Evolutionary conservation across 2,113 vertebrate genomes (phyloP).

Genomic region (Odobenus rosmarus): DNA sequence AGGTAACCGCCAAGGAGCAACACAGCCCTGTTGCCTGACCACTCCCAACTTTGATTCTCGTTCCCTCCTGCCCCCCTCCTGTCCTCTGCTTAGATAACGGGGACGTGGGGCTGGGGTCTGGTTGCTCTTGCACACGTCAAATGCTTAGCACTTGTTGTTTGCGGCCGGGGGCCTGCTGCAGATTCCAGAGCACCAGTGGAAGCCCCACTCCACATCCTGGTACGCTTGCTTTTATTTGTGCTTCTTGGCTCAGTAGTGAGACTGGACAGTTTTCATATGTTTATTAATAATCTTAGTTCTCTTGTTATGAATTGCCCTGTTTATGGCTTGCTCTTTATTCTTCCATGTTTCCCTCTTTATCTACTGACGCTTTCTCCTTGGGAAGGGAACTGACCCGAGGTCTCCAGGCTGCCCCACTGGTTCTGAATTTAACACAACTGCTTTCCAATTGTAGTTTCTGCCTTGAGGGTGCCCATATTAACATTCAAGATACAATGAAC

Average conservation of each 20-base stretch:
- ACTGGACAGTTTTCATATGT: constrained; percentile 3
- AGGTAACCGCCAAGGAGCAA: neutral
- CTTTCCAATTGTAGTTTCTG: constrained; percentile 51
- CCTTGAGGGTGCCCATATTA: constrained; percentile 63
- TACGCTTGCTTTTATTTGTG: neutral
- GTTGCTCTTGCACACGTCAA: neutral
- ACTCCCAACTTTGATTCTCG: neutral
- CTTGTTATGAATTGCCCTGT: constrained; percentile 6
- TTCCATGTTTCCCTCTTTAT: neutral
- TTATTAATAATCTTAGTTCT: constrained; percentile 36
- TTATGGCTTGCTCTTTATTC: neutral
- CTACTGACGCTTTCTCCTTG: neutral
- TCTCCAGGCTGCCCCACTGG: neutral
- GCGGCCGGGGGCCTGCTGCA: neutral
- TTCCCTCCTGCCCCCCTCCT: neutral
- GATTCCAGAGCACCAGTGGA: neutral
- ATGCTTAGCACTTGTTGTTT: constrained; percentile 42
- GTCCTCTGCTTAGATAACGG: neutral
- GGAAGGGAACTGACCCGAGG: neutral
- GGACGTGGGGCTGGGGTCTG: neutral
- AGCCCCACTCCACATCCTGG: neutral
- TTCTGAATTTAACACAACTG: constrained; percentile 39
- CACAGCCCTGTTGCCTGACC: neutral
- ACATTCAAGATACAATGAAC: constrained; percentile 68
- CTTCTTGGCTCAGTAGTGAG: constrained; percentile 37